Percentiles rank a stretch among this genome's conserved stretches.
These are phyloP conservation scores for Aphelocoma coerulescens DNA, from an alignment of 2,113 vertebrate genomes.

Conservation along the genomic window DNA sequence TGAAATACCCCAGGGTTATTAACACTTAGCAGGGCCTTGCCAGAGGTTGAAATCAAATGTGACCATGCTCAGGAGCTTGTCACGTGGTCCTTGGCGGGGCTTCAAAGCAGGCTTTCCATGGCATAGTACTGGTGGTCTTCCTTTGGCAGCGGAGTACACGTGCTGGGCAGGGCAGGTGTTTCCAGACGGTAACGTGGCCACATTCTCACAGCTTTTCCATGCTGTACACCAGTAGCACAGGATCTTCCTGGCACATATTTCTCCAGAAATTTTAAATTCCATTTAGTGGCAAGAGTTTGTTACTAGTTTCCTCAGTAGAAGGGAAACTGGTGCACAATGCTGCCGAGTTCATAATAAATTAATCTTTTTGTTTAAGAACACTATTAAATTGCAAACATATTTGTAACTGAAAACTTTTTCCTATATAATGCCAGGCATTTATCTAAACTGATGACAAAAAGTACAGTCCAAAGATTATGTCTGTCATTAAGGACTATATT, in stretches of 20 bases:
- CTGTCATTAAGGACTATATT: background rate
- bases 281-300: background rate
- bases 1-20: background rate
- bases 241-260: background rate
- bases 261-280: background rate
- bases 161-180: background rate
- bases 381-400: background rate
- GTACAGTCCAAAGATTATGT: background rate
- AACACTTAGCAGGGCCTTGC: background rate
- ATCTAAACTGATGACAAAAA: background rate
- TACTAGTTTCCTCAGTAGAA: background rate
- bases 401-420: background rate
- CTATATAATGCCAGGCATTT: fast-evolving
- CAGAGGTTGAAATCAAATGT: background rate
- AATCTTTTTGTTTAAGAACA: background rate
- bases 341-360: background rate
- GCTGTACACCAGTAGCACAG: background rate
- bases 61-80: background rate
- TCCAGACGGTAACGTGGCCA: background rate
- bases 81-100: background rate
- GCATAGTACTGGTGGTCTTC: fast-evolving
- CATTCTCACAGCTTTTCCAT: background rate
- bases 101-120: background rate
- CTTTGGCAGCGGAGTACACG: fast-evolving
- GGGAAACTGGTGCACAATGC: background rate